Base-by-base conservation (phyloP, 2,113 vertebrate genomes). In the Heterocephalus glaber region DNA sequence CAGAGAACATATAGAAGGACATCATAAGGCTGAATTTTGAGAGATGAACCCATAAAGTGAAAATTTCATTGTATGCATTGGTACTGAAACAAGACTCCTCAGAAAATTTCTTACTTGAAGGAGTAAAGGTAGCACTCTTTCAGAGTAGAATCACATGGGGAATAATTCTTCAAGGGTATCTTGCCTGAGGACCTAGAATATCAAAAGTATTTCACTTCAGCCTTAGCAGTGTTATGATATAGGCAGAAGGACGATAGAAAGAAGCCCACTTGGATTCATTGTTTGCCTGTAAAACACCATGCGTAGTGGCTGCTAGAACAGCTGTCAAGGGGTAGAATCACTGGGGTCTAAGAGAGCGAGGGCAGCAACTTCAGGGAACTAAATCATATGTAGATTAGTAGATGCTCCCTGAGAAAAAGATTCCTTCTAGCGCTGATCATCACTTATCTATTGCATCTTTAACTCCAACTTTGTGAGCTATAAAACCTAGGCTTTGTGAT, bases 61-160 rank as follows among this genome's bases (percentile, higher is more conserved):
- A 60, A 90, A 5, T 79, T 79, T 85, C 61, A 38, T 63, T 54
- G 52, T 52, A 88, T n/a, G 35, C 16, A 54, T 83, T 65, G 35
- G 12, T 79, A 22, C 54, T 52, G 16, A 80, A 86, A 41, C 19
- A 66, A 94, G 52, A 89, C 22, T 61, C 28, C 58, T 86, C 52
- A 72, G 56, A 85, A 94, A 16, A 83, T 72, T 77, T 86, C 60
- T 17, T 95, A 38, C 41, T 60, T 95, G 44, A 92, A 83, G 12
- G 77, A 94, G 63, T 58, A 9, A 88, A 76, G n/a, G 35, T 65
- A 22, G 10, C 4, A 82, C 8, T 77, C 44, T 14, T 3, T 66
- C 28, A 30, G 28, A 83, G 6, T 4, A 30, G 52, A 81, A 93
- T 68, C 33, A 79, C 35, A 82, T 12, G 38, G n/a, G 70, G 65